These are phyloP conservation scores for Drosophila miranda DNA, from an alignment of 1,140 invertebrate species.

Conservation along the genomic window DNA sequence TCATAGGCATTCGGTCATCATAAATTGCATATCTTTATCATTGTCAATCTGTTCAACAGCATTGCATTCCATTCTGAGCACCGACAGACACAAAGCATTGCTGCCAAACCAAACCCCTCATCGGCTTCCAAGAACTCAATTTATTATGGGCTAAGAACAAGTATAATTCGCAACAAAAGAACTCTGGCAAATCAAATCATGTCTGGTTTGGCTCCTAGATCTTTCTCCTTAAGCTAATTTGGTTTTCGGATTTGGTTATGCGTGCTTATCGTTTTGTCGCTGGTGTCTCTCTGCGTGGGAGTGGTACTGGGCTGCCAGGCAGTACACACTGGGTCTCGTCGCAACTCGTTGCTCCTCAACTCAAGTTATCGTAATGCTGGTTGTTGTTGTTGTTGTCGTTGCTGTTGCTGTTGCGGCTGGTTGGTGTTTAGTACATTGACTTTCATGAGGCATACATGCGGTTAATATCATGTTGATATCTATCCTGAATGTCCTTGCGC, in stretches of 20 bases:
- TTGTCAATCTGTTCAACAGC: slow-evolving; percentile 55
- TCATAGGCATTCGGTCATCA: slow-evolving; percentile 35
- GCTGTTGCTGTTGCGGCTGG: slow-evolving; percentile 16
- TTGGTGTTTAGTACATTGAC: slow-evolving; percentile 59
- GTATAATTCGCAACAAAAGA: slow-evolving; percentile 37
- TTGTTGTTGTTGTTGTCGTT: slow-evolving; percentile 32
- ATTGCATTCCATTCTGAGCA: slow-evolving; percentile 17
- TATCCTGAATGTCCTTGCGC: slow-evolving; percentile 96
- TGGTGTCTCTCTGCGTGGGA: slow-evolving; percentile 23
- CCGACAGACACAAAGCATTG: slow-evolving; percentile 36
- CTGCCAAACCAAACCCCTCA: slow-evolving; percentile 45
- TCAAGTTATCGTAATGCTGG: background rate
- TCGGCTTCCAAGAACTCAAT: slow-evolving; percentile 20
- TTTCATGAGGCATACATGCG: slow-evolving; percentile 95
- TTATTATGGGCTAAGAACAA: slow-evolving; percentile 28
- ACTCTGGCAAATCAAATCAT: slow-evolving; percentile 23
- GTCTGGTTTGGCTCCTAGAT: slow-evolving; percentile 50
- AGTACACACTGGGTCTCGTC: slow-evolving; percentile 41
- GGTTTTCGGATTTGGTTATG: slow-evolving; percentile 43
- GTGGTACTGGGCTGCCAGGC: slow-evolving; percentile 44
- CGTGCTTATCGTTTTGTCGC: slow-evolving; percentile 16
- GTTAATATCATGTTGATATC: slow-evolving; percentile 95
- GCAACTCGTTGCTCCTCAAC: slow-evolving; percentile 28
- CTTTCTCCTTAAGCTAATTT: slow-evolving; percentile 64
- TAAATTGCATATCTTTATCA: slow-evolving; percentile 46